Percentiles rank a stretch among this genome's conserved stretches.
phyloP scores from a whole-genome alignment of 2,797 vertebrate species.

The Chelonia mydas region DNA sequence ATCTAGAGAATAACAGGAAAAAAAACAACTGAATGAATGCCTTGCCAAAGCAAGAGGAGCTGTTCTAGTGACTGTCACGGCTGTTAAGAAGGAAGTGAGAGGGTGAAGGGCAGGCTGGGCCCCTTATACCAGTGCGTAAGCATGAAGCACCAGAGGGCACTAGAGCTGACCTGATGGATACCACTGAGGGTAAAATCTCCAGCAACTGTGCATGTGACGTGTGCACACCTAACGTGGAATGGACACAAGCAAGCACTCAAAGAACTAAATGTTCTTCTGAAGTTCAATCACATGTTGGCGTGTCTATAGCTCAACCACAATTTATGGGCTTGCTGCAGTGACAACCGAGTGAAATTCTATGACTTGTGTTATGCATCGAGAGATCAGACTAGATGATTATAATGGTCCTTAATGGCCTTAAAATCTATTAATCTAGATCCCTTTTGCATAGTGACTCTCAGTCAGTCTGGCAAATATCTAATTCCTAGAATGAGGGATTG shows the following conservation, averaged over 20 bases:
- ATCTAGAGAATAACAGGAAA: no score
- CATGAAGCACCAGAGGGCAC: no score
- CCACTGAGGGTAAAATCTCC: no score
- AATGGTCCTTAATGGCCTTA: not conserved
- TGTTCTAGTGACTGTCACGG: no score
- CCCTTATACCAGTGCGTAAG: no score
- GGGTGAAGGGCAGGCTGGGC: no score
- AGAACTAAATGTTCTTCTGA: not conserved
- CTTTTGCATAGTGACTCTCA: not conserved
- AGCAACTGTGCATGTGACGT: no score
- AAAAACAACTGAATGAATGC: no score
- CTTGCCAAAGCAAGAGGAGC: no score
- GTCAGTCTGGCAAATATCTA: not conserved
- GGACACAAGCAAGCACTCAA: not conserved
- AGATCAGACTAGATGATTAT: not conserved
- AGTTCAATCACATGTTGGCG: not conserved
- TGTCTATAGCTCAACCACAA: not conserved
- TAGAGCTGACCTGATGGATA: no score
- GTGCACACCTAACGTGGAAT: no score
- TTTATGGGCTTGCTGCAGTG: not conserved
- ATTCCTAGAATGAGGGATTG: not conserved
- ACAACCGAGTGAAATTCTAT: not conserved
- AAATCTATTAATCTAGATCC: not conserved
- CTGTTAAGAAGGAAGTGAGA: no score
- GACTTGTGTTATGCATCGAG: not conserved